Evolutionary conservation across 2,797 vertebrate genomes (phyloP).

Genomic region (Xenops minutus): DNA sequence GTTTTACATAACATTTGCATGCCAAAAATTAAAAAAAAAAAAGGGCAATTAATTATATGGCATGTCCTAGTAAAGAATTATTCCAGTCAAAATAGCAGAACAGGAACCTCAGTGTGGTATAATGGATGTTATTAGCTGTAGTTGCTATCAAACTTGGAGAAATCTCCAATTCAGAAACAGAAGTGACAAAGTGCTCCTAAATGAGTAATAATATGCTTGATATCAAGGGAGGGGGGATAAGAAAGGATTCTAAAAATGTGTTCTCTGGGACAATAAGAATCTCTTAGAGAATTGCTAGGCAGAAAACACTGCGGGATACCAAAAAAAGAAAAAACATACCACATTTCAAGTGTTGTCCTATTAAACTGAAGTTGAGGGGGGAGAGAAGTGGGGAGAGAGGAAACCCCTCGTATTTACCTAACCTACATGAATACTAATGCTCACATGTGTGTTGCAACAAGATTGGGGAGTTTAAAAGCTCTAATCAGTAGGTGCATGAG

Average conservation of each 20-base stretch:
- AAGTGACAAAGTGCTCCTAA: slow-evolving; percentile 3
- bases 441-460: not conserved
- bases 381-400: not conserved
- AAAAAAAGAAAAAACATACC: not conserved
- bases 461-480: slow-evolving; percentile 41
- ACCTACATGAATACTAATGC: not conserved
- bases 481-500: slow-evolving; percentile 43
- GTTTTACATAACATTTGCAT: not conserved
- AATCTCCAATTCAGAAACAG: slow-evolving; percentile 10
- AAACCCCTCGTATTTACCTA: slow-evolving; percentile 5
- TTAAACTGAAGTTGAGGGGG: not conserved
- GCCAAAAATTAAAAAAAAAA: not conserved
- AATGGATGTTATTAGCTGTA: slow-evolving; percentile 2
- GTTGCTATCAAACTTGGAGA: not conserved
- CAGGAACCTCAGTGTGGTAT: not conserved
- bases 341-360: not conserved
- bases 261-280: not conserved
- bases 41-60: not conserved
- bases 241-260: not conserved
- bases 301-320: not conserved
- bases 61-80: not conserved
- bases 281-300: not conserved
- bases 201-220: not conserved
- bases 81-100: not conserved
- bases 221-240: not conserved